Evolutionary conservation across 2,113 vertebrate genomes (phyloP).

Genomic region (Channa maculata): DNA sequence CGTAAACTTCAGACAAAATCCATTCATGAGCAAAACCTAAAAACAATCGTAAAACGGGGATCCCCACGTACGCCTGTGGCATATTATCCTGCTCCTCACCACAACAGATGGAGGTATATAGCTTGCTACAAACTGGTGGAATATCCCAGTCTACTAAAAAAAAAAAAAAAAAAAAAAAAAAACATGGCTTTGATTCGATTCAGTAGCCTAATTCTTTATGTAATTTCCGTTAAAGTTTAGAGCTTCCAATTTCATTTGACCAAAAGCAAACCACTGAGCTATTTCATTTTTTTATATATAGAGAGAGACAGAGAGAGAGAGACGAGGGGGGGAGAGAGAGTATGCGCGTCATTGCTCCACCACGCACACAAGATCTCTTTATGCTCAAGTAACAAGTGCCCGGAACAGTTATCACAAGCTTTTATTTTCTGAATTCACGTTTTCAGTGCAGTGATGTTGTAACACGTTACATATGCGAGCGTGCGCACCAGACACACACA

Average conservation of each 20-base stretch:
- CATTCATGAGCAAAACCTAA: conserved; percentile 15
- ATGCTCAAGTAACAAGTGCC: conserved; percentile 78
- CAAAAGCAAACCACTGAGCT: conserved; percentile 8
- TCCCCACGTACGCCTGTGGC: conserved; percentile 36
- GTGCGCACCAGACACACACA: background rate
- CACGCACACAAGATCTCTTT: conserved; percentile 62
- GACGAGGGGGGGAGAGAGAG: conserved; percentile 1
- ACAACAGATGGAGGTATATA: conserved; percentile 23
- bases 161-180: background rate
- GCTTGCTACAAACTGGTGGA: conserved; percentile 22
- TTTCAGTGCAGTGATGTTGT: background rate
- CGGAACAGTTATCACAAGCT: conserved; percentile 34
- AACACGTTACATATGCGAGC: conserved; percentile 1
- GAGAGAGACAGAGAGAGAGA: background rate
- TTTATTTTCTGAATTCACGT: conserved; percentile 19
- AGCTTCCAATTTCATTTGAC: background rate
- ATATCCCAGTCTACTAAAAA: conserved; percentile 8
- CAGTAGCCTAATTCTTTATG: background rate
- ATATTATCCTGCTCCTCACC: conserved; percentile 22
- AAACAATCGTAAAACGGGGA: conserved; percentile 15
- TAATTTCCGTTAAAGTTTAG: conserved; percentile 26
- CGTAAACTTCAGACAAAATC: background rate
- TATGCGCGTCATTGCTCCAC: conserved; percentile 59
- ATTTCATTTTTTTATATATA: conserved; percentile 7
- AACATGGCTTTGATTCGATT: conserved; percentile 4